phyloP scores from a whole-genome alignment of 2,888 invertebrate species.

The Daptonema setosum region DNA sequence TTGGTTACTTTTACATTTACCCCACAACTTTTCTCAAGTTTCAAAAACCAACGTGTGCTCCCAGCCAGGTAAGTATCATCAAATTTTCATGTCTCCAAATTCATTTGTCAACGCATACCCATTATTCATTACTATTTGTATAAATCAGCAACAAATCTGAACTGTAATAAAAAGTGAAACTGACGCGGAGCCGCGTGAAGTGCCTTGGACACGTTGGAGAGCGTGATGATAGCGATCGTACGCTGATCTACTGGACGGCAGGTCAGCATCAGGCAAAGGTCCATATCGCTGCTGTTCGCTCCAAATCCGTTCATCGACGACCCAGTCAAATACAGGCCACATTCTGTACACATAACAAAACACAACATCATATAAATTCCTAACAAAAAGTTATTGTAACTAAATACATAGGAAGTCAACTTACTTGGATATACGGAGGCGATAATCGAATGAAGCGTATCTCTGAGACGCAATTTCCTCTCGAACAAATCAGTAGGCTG shows the following conservation, averaged over 20 bases:
- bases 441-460: background rate
- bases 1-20: no score
- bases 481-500: background rate
- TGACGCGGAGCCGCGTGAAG: background rate
- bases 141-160: no score
- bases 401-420: background rate
- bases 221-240: background rate
- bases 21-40: no score
- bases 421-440: background rate
- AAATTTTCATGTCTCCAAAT: no score
- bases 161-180: background rate
- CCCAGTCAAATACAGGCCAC: conserved; percentile 64
- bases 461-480: background rate
- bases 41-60: no score
- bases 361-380: background rate
- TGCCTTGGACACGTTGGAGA: background rate
- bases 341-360: conserved; percentile 3
- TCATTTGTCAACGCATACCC: no score
- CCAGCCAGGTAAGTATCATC: no score
- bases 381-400: background rate
- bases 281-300: conserved; percentile 71
- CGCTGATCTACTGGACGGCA: conserved; percentile 15
- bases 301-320: conserved; percentile 94
- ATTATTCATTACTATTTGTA: no score
- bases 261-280: conserved; percentile 69